Base-by-base conservation (phyloP, 2,797 vertebrate genomes). In the Moxostoma hubbsi region DNA sequence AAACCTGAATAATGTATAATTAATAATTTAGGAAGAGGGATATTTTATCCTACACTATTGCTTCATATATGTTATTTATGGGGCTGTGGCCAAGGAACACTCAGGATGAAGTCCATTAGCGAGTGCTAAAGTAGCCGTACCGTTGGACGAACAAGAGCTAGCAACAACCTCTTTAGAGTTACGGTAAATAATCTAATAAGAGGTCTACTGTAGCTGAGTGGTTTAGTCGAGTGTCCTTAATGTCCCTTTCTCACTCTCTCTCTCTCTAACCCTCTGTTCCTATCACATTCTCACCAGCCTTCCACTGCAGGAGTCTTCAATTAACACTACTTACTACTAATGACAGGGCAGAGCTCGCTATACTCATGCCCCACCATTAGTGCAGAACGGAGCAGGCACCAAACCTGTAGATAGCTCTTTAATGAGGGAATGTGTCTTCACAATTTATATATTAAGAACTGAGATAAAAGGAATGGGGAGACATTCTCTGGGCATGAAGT, bases 51-150 rank as follows among this genome's bases (percentile, higher is more conserved):
- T 13, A 11, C 12, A 63, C 9, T 11, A 1, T 24, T 71, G 57
- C 50, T 66, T 36, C 36, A 80, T 81, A 70, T 84, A 73, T 67
- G 85, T 83, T 89, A 90, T 88, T 91, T 86, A 91, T 64, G 67
- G 61, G 73, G 84, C 74, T 75, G 49, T 80, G 36, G 53, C 78
- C 53, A 69, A 15, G 8, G 73, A 75, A 12, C 36, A 1, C 46
- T 71, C 80, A 74, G 43, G 46, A 81, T 66, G 6, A 51, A 76
- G 83, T 81, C 81, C 51, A 81, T 58, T 65, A 68, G 82, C 79
- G 36, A 36, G 36, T 36, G 76, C 58, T 59, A 51, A 76, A 79
- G 24, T 69, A 5, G 65, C 61, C 18, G 12, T 65, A 2, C 9
- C 57, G 65, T 54, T 59, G 36, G 36, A 70, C 64, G 81, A 64